These are phyloP conservation scores for Meloidogyne hapla DNA, from an alignment of 1,140 invertebrate species.

Conservation along the genomic window DNA sequence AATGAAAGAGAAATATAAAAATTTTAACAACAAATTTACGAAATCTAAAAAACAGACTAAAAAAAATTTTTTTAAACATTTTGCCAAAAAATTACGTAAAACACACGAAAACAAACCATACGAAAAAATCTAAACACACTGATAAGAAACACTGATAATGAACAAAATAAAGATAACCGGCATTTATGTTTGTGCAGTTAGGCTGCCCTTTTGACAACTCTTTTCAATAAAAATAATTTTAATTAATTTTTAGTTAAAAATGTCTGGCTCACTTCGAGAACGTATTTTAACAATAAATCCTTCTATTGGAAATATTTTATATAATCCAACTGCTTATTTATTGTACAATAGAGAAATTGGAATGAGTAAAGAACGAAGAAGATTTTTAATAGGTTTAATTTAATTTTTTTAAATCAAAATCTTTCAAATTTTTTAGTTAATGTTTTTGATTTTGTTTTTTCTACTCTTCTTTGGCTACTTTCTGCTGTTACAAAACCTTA, in stretches of 20 bases:
- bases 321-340: constrained; percentile 20
- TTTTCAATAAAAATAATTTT: no score
- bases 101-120: no score
- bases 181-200: background rate
- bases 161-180: no score
- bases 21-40: no score
- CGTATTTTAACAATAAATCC: constrained; percentile 1
- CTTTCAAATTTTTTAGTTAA: constrained; percentile 14
- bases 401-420: background rate
- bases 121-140: no score
- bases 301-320: background rate
- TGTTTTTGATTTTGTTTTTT: constrained; percentile 19
- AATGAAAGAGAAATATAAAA: no score
- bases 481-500: constrained; percentile 28
- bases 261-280: background rate
- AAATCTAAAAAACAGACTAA: no score
- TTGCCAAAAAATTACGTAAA: no score
- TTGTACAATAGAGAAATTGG: constrained; percentile 20
- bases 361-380: constrained; percentile 42
- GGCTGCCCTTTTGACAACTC: no score
- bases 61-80: no score
- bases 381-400: constrained; percentile 40
- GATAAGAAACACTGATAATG: no score
- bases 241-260: background rate
- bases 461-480: constrained; percentile 19